Evolutionary conservation across 2,113 vertebrate species (phyloP), one percentile per base, ranked within the genome.

Genomic region (Urocitellus parryii): DNA sequence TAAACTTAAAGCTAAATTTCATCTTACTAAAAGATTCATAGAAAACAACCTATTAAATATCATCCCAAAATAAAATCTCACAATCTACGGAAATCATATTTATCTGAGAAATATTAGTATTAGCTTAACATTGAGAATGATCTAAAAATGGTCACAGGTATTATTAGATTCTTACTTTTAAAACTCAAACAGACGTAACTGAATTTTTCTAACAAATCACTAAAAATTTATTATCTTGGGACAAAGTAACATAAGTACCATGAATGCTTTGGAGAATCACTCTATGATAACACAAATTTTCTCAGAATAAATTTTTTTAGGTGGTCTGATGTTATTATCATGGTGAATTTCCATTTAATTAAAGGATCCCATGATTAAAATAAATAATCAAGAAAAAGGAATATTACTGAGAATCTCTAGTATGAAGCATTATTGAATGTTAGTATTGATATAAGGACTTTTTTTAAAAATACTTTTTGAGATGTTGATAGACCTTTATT

Each of bases 41-140:
- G n/a, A 80, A 85, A 92, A 91, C 13, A 88, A 93, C 0, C 4
- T 85, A 17, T 68, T 61, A 93, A 95, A 74, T 79, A 80, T 45
- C 61, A 96, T 34, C 5, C 4, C 17, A 56, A 79, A 77, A 29
- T 24, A 93, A 88, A 53, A 53, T 9, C 37, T 88, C 53, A 88
- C 14, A 63, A 87, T 77, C 4, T 80, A 70, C n/a, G 70, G 27
- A 78, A 88, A 86, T 45, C 63, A 77, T 14, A 70, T 20, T 68
- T 53, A 72, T 42, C 42, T 87, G 79, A 79, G 65, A 90, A 87
- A 96, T 86, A 84, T 29, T 39, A 80, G 7, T 34, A 84, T 93
- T 79, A 86, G 73, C 29, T 90, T 92, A 67, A 74, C 67, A 93
- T 37, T 89, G 61, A 67, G 6, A 82, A 96, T 63, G 14, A 94